Percentiles rank a stretch among this genome's conserved stretches.
Conservation (phyloP, 1,140 invertebrate species). For the Procambarus clarkii region DNA sequence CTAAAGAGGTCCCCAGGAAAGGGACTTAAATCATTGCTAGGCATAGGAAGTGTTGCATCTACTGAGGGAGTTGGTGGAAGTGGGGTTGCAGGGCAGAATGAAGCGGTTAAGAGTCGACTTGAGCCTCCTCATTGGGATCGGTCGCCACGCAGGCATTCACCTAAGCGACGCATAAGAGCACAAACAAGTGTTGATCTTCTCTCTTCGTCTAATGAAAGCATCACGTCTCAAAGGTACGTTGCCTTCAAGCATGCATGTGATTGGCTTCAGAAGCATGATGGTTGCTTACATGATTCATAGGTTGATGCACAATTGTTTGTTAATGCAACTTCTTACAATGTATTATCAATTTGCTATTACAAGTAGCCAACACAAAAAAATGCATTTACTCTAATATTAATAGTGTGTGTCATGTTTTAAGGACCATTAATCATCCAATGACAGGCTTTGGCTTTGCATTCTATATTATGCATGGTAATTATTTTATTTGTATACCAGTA, state of each 20-base stretch:
- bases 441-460: conserved; percentile 34
- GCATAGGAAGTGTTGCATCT: conserved; percentile 17
- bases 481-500: neutral
- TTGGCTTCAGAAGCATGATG: neutral
- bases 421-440: conserved; percentile 12
- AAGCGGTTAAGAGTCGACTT: conserved; percentile 24
- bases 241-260: neutral
- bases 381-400: neutral
- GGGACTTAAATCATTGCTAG: conserved; percentile 48
- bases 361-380: neutral
- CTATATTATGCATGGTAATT: neutral
- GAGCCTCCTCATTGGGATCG: conserved; percentile 47
- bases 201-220: conserved; percentile 68
- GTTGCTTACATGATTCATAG: neutral
- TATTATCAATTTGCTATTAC: neutral
- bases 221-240: conserved; percentile 59
- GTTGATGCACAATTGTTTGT: neutral
- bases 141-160: conserved; percentile 55
- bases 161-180: conserved; percentile 66
- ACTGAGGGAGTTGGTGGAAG: conserved; percentile 35
- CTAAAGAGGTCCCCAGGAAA: conserved; percentile 52
- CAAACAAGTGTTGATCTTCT: conserved; percentile 65
- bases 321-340: neutral
- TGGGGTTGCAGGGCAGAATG: conserved; percentile 28
- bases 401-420: neutral